A percentile compares a stretch with the other conserved stretches of the same genome.
These are phyloP conservation scores for Battus philenor DNA, from an alignment of 1,140 invertebrate genomes.

Conservation along the genomic window DNA sequence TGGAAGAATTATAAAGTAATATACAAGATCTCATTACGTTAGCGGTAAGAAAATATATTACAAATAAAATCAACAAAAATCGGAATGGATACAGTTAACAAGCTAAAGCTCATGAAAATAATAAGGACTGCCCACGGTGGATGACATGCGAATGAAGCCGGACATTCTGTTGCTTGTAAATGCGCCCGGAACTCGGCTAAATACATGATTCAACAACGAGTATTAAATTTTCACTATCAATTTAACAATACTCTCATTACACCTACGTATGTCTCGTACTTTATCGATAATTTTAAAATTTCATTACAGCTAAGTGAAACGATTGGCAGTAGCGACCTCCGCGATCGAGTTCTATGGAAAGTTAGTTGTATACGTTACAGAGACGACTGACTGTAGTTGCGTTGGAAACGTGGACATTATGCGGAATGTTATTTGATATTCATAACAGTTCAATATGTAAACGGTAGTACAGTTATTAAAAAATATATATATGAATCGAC, in stretches of 20 bases:
- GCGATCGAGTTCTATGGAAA: slow-evolving; percentile 22
- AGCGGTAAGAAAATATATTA: slow-evolving; percentile 5
- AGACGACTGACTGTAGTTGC: neutral
- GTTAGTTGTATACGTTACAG: slow-evolving; percentile 20
- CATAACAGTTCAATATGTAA: too few species aligned
- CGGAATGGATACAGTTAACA: slow-evolving; percentile 18
- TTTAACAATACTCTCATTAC: slow-evolving; percentile 65
- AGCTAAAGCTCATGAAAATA: slow-evolving; percentile 14
- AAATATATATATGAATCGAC: too few species aligned
- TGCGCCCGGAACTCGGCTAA: slow-evolving; percentile 27
- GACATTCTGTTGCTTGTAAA: slow-evolving; percentile 29
- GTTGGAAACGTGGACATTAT: too few species aligned
- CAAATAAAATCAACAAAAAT: slow-evolving; percentile 17
- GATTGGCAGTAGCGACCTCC: slow-evolving; percentile 60
- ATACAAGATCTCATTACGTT: too few species aligned
- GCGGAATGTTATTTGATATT: too few species aligned
- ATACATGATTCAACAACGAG: slow-evolving; percentile 62
- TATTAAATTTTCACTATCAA: slow-evolving; percentile 71
- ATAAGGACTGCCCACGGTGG: slow-evolving; percentile 20
- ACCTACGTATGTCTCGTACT: slow-evolving; percentile 54
- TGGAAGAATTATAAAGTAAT: neutral
- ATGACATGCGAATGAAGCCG: slow-evolving; percentile 21
- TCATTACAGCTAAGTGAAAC: slow-evolving; percentile 52
- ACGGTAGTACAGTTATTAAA: too few species aligned
- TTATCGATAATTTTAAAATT: slow-evolving; percentile 43